Conservation (phyloP, 92 coral and sea anemone genomes). For the Micromussa lordhowensis region DNA sequence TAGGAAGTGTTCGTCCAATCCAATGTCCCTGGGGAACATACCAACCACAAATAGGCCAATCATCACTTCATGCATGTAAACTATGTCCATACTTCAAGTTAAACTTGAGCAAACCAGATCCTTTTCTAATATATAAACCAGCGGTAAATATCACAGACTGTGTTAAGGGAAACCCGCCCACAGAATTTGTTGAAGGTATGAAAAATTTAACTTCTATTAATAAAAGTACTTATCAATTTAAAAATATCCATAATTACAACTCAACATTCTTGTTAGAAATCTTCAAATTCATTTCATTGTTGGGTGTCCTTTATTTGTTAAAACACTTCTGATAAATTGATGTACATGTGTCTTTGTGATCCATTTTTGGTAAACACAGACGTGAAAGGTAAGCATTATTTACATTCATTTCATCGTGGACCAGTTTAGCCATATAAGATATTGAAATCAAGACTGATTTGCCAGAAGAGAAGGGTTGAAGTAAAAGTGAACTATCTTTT, state of each 20-base stretch:
- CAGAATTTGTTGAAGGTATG: not conserved
- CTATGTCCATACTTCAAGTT: not conserved
- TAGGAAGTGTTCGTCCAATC: not conserved
- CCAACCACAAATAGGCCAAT: conserved; percentile 1
- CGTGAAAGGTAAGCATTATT: no score
- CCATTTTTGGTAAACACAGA: no score
- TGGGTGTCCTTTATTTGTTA: no score
- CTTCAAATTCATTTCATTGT: no score
- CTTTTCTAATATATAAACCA: not conserved
- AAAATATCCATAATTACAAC: no score
- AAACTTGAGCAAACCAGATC: not conserved
- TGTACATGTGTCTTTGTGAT: no score
- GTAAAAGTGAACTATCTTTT: not conserved
- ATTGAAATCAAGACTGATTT: no score
- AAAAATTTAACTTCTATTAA: not conserved
- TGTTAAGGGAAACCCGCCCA: not conserved
- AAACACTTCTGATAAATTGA: no score
- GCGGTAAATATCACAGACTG: not conserved
- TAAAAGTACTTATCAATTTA: no score
- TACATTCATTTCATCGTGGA: no score
- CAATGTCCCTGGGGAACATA: conserved; percentile 35
- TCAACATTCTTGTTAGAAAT: no score
- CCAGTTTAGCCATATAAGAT: not conserved
- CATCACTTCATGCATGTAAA: not conserved
- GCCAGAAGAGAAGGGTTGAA: not conserved